Evolutionary conservation across 2,888 invertebrate genomes (phyloP), one percentile per base, ranked within the genome.

Genomic region (Platypus cylindrus): DNA sequence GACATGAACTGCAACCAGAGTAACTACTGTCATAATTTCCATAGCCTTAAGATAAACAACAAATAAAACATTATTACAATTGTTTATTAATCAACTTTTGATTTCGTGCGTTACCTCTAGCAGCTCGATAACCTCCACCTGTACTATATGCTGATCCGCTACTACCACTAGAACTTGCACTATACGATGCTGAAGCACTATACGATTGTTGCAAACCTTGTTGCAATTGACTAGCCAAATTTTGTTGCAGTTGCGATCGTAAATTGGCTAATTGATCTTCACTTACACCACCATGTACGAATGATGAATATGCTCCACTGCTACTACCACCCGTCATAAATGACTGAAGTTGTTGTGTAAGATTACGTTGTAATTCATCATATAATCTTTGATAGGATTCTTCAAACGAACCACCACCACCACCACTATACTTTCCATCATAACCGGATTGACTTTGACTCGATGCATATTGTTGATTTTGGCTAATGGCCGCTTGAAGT

Each of bases 331-430:
- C 48, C 8, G 47, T 43, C 33, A 43, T 48, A 32, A 49, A 48
- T 17, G 48, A 47, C 30, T 58, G 49, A 3, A 60, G 35, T 30
- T 56, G 53, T 34, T 51, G 44, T 1, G 60, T 59, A 5, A 60
- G 43, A 38, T 62, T 62, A 17, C 53, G 46, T 35, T 55, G 54
- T 8, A 62, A 37, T 34, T 62, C 58, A 11, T 57, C 52, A n/a
- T 50, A 46, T 2, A 62, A 45, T 34, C 55, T 48, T 36, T 54
- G 50, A 17, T 38, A 41, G 8, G 38, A 36, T 32, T 38, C 37
- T 3, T 42, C 38, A 24, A 36, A 38, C 1, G 32, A 15, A 16
- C 24, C 30, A 5, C 30, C 13, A 3, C 27, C 28, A n/a, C 32
- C 30, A 9, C 28, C 18, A n/a, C n/a, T n/a, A n/a, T n/a, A n/a